Evolutionary conservation across 2,888 invertebrate species (phyloP).

Genomic region (Pollenia angustigena): DNA sequence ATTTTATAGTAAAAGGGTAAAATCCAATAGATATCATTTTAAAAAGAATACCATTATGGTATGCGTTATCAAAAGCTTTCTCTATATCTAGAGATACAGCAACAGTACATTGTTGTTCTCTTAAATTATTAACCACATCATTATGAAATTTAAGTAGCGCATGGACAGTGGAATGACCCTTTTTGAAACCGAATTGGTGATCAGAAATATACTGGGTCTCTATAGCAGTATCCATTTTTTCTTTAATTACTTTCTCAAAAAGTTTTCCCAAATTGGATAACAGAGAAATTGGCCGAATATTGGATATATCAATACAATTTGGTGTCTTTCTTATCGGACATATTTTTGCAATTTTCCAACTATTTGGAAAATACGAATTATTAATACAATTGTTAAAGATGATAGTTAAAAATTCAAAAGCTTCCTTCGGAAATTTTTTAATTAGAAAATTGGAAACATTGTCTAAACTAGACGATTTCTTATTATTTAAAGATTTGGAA

Average conservation of each 20-base stretch:
- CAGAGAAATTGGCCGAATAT: not conserved
- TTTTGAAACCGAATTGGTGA: not conserved
- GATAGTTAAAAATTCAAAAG: not conserved
- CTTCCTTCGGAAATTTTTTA: not conserved
- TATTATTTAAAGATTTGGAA: not conserved
- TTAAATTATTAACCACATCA: not conserved
- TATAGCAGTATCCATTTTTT: not conserved
- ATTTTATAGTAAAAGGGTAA: not conserved
- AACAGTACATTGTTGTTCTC: too few relatives aligned
- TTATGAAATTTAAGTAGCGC: not conserved
- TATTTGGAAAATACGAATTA: not conserved
- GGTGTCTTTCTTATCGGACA: not conserved
- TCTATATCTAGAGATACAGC: too few relatives aligned
- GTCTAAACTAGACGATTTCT: not conserved
- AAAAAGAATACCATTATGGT: slow-evolving; percentile 3
- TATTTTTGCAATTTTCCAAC: slow-evolving; percentile 1
- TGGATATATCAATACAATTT: not conserved
- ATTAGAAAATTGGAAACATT: not conserved
- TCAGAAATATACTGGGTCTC: not conserved
- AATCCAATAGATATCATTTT: not conserved
- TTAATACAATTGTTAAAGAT: not conserved
- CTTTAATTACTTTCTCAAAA: not conserved
- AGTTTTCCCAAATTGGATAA: slow-evolving; percentile 7
- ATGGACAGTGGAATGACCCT: not conserved
- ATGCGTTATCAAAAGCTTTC: not conserved